Conservation (phyloP, 1,140 invertebrate species). For the Trichogramma pretiosum region DNA sequence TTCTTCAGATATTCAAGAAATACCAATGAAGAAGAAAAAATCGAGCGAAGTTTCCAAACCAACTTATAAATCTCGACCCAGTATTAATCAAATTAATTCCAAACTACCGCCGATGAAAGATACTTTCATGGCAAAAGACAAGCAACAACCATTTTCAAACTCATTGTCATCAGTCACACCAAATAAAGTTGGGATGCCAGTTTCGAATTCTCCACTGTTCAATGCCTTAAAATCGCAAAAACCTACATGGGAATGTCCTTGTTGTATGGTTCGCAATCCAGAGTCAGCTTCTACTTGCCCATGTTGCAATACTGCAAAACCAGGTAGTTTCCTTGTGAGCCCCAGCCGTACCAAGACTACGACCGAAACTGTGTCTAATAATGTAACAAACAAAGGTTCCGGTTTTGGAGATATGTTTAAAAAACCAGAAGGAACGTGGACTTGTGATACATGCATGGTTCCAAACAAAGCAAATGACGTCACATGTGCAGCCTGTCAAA, state of each 20-base stretch:
- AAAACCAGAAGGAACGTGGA: constrained; percentile 48
- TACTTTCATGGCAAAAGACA: too few species aligned
- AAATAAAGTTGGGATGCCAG: too few species aligned
- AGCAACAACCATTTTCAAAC: too few species aligned
- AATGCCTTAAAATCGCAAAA: constrained; percentile 38
- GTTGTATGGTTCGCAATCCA: constrained; percentile 53
- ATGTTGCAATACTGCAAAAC: constrained; percentile 61
- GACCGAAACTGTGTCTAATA: not conserved
- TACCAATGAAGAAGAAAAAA: too few species aligned
- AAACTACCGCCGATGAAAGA: too few species aligned
- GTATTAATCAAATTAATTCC: too few species aligned
- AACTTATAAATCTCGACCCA: too few species aligned
- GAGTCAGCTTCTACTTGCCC: constrained; percentile 50
- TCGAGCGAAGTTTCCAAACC: too few species aligned
- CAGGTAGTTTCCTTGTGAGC: constrained; percentile 33
- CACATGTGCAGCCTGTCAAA: constrained; percentile 51
- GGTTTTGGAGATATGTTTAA: constrained; percentile 46
- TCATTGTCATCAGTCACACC: too few species aligned
- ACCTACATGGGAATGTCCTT: constrained; percentile 51
- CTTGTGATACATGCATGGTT: constrained; percentile 53
- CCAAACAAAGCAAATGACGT: constrained; percentile 45
- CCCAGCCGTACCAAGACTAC: constrained; percentile 20
- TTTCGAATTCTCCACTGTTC: too few species aligned
- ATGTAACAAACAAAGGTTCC: constrained; percentile 14
- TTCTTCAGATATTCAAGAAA: not conserved